Evolutionary conservation across 1,140 invertebrate species (phyloP), one percentile per base, ranked within the genome.

Genomic region (Papilio polytes): DNA sequence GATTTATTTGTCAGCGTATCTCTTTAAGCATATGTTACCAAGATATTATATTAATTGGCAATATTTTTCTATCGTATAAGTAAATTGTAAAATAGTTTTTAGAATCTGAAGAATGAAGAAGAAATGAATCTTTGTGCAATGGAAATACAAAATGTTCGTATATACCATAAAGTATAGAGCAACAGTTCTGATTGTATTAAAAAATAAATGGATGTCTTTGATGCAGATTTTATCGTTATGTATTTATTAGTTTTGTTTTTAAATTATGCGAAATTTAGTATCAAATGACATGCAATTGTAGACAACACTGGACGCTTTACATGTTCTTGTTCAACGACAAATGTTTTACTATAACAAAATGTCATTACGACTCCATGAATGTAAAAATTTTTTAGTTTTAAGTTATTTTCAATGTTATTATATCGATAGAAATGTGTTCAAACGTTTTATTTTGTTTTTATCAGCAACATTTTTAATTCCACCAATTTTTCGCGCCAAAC

Each of bases 41-140:
- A 85, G 83, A 88, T 88, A 87, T 84, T 86, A 81, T 84, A 88
- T 86, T 88, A 73, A 89, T 88, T 87, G 86, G 87, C 87, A 89
- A 89, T 89, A 89, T 89, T 86, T 90, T 89, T 89, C 82, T 89
- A 86, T 87, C 53, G 22, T 66, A 74, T 88, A 89, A 88, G 85
- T 90, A 86, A 26, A 84, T 84, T 85, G 74, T 88, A 87, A 90
- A 36, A 63, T 87, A 90, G 82, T 74, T 46, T 86, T 84, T 83
- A 84, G 80, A 78, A 51, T 82, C 80, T 72, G 81, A 80, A 80
- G 78, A 70, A 77, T 79, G 66, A 76, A 73, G 83, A 83, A 85
- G 85, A 85, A 31, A 80, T 83, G 81, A 84, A 81, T 84, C 18
- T 10, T 56, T 77, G 31, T 56, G 9, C 20, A 59, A 53, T 51